Conservation (phyloP, 2,888 invertebrate genomes). For the Anagyrus pseudococci region DNA sequence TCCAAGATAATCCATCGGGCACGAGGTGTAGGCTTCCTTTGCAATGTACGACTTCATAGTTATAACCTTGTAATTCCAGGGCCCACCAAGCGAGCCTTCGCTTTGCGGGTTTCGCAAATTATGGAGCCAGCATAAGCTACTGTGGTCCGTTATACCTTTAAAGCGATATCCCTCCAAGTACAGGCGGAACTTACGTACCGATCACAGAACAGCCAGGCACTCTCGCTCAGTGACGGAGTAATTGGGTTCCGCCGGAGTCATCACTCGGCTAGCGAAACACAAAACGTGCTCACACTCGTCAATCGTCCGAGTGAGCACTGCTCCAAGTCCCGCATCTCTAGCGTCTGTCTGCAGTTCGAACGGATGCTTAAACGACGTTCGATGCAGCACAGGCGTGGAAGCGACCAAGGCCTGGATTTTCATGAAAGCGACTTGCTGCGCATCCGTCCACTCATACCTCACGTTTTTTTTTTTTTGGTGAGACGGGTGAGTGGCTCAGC, state of each 20-base stretch:
- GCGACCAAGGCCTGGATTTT: slow-evolving; percentile 17
- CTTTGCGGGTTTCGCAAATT: slow-evolving; percentile 1
- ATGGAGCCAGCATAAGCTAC: slow-evolving; percentile 30
- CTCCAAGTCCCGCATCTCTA: slow-evolving; percentile 11
- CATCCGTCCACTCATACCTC: slow-evolving; percentile 28
- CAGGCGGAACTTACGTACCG: slow-evolving; percentile 15
- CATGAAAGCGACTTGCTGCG: slow-evolving; percentile 16
- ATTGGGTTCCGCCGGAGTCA: slow-evolving; percentile 32
- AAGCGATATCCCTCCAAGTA: slow-evolving; percentile 37
- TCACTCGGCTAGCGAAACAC: slow-evolving; percentile 36
- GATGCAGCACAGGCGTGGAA: slow-evolving; percentile 36
- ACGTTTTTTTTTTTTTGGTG: slow-evolving; percentile 36
- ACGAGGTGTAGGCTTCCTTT: neutral
- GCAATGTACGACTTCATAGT: neutral
- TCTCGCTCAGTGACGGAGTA: slow-evolving; percentile 37
- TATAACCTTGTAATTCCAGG: neutral
- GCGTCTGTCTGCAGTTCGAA: slow-evolving; percentile 20
- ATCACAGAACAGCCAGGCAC: slow-evolving; percentile 33
- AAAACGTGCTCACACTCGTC: slow-evolving; percentile 31
- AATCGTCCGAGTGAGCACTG: slow-evolving; percentile 7
- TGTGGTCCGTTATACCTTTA: slow-evolving; percentile 43
- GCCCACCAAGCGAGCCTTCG: neutral
- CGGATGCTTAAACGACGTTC: slow-evolving; percentile 36
- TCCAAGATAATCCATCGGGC: neutral
- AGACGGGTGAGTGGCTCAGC: neutral